A percentile compares a stretch with the other conserved stretches of the same genome.
Conservation (phyloP, 2,888 invertebrate genomes). For the Cecidostiba fungosa region DNA sequence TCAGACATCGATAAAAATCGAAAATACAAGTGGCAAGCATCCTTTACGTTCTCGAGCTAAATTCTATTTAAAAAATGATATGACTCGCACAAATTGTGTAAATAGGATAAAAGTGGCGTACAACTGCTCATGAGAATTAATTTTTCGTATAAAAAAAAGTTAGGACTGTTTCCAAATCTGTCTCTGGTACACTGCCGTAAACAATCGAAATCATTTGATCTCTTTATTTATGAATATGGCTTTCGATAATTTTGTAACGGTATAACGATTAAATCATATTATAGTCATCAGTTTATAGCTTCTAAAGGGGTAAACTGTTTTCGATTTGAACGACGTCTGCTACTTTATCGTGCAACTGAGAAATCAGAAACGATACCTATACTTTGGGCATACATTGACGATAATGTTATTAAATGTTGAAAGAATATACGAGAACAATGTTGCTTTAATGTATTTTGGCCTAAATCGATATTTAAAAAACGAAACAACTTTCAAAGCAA, state of each 20-base stretch:
- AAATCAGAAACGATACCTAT: slow-evolving; percentile 20
- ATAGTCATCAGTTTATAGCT: slow-evolving; percentile 24
- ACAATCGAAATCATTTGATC: not conserved
- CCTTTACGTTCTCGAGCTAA: not conserved
- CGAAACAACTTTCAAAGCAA: slow-evolving; percentile 46
- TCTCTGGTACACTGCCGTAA: not conserved
- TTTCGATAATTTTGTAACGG: not conserved
- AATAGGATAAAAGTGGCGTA: not conserved
- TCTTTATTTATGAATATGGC: slow-evolving; percentile 9
- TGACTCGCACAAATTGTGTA: slow-evolving; percentile 5
- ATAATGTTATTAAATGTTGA: slow-evolving; percentile 5
- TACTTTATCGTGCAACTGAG: not conserved
- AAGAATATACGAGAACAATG: not conserved
- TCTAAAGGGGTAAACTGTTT: slow-evolving; percentile 36
- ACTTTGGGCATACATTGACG: slow-evolving; percentile 13
- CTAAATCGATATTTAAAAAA: slow-evolving; percentile 26
- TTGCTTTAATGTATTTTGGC: slow-evolving; percentile 40
- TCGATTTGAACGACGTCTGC: slow-evolving; percentile 17
- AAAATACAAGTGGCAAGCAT: not conserved
- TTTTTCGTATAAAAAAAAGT: not conserved
- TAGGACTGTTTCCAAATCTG: not conserved
- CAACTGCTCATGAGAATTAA: not conserved
- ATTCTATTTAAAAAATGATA: not conserved
- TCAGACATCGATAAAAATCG: not conserved
- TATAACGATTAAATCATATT: slow-evolving; percentile 11